Percentiles rank a stretch among this genome's conserved stretches.
phyloP scores from a whole-genome alignment of 2,113 vertebrate species.

The Menura novaehollandiae region DNA sequence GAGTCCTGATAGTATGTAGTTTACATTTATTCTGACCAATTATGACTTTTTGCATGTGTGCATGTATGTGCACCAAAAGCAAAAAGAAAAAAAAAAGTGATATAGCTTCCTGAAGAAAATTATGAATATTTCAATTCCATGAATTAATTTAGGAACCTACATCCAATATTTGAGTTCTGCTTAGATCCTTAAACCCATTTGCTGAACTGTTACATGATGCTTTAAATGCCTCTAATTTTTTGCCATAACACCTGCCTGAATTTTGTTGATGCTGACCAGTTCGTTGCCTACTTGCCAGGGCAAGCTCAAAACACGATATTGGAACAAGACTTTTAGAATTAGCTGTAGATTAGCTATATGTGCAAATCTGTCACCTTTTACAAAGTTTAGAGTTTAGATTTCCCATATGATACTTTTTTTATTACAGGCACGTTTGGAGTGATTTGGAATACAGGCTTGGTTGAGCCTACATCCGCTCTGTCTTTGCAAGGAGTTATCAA shows the following conservation, averaged over 20 bases:
- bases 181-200: not conserved
- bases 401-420: not conserved
- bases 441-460: not conserved
- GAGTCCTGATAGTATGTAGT: not conserved
- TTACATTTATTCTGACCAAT: not conserved
- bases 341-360: not conserved
- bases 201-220: not conserved
- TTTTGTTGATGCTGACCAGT: not conserved
- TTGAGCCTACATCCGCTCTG: not conserved
- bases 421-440: not conserved
- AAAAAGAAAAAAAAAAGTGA: not conserved
- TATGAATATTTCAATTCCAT: not conserved
- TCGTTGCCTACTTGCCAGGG: not conserved
- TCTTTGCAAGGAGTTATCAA: conserved; percentile 1
- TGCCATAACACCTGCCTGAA: not conserved
- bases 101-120: not conserved
- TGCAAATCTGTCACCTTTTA: not conserved
- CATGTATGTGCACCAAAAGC: not conserved
- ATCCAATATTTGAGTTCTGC: not conserved
- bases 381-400: not conserved
- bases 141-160: not conserved
- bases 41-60: not conserved
- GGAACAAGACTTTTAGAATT: not conserved
- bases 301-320: not conserved
- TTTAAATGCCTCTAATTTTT: not conserved